Conservation (phyloP, 2,113 vertebrate genomes). For the Phrynosoma platyrhinos region DNA sequence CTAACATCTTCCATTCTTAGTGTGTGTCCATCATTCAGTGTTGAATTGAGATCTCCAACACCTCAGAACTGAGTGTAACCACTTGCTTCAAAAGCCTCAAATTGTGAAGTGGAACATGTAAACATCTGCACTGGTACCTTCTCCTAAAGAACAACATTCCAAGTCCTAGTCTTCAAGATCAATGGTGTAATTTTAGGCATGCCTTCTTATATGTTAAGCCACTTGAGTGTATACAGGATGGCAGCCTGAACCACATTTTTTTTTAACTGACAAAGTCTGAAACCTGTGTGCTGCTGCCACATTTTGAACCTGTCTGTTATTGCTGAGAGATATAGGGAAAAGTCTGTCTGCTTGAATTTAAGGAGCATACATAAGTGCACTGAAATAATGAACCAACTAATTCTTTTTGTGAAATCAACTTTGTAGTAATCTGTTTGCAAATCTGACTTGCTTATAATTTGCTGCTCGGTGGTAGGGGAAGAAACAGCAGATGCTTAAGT, state of each 20-base stretch:
- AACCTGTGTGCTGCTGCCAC: not conserved
- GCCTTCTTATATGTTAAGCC: too few relatives aligned
- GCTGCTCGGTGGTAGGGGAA: constrained; percentile 27
- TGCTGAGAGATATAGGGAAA: constrained; percentile 39
- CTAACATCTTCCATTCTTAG: not conserved
- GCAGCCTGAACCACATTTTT: not conserved
- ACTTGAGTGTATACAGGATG: too few relatives aligned
- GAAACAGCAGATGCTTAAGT: constrained; percentile 23
- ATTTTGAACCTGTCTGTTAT: constrained; percentile 24
- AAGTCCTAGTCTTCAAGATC: not conserved
- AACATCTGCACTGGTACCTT: not conserved
- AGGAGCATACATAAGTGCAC: constrained; percentile 42
- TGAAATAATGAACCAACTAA: constrained; percentile 1
- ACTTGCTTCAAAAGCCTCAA: not conserved
- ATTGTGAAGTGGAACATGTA: not conserved
- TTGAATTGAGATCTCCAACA: not conserved
- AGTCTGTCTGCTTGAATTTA: constrained; percentile 41
- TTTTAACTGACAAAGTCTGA: not conserved
- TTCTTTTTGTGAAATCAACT: constrained; percentile 35
- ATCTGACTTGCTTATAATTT: constrained; percentile 14
- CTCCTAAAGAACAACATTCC: not conserved
- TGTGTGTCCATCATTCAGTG: not conserved
- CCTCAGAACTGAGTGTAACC: not conserved
- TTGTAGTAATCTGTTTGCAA: constrained; percentile 42
- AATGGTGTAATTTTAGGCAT: too few relatives aligned